Conservation (phyloP, 2,888 invertebrate species). For the Phaonia tiefii region DNA sequence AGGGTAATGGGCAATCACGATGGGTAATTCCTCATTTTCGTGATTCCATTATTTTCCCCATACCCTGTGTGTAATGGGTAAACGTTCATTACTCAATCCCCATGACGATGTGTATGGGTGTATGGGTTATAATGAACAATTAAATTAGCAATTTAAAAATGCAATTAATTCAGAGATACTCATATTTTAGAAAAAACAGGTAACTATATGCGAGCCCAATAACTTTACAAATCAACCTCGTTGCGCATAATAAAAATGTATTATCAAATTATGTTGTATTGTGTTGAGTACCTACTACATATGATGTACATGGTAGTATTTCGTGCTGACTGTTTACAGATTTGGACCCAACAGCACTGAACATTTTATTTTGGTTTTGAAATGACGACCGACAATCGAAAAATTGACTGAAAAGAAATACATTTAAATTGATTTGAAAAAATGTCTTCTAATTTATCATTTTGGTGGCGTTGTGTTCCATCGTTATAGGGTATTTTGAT, state of each 20-base stretch:
- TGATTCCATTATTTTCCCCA: too few species aligned
- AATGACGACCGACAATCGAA: constrained; percentile 20
- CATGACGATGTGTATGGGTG: too few species aligned
- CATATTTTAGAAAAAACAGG: too few species aligned
- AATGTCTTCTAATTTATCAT: constrained; percentile 65
- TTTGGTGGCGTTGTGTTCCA: constrained; percentile 8
- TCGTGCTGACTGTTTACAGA: constrained; percentile 1
- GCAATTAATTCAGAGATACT: too few species aligned
- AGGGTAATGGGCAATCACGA: too few species aligned
- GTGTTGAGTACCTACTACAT: constrained; percentile 1
- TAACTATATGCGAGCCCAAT: too few species aligned
- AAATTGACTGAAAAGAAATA: constrained; percentile 44
- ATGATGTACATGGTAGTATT: constrained; percentile 27
- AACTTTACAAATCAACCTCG: too few species aligned
- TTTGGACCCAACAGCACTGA: constrained; percentile 18
- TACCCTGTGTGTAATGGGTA: too few species aligned
- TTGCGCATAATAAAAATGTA: constrained; percentile 52
- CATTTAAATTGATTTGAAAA: constrained; percentile 60
- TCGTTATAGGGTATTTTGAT: constrained; percentile 54
- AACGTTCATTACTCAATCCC: too few species aligned
- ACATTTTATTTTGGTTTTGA: constrained; percentile 1
- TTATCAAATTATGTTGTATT: constrained; percentile 63
- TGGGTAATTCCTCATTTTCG: too few species aligned
- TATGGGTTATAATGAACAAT: too few species aligned
- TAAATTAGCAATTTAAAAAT: too few species aligned